A percentile compares a stretch with the other conserved stretches of the same genome.
Evolutionary conservation across 2,888 invertebrate species (phyloP).

Genomic region (Nephrotoma guestfalica): DNA sequence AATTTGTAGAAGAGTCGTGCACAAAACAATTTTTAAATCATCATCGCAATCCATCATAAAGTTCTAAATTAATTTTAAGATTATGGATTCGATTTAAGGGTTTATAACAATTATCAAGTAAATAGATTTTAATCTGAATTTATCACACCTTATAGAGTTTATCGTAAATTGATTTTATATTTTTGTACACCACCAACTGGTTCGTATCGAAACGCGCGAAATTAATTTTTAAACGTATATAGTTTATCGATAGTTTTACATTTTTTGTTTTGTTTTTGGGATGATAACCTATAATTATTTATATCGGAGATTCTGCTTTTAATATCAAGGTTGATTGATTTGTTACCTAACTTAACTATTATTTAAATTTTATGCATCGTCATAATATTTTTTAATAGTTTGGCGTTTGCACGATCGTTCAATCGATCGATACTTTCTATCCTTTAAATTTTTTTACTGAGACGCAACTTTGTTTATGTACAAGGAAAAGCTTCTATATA

Average conservation of each 20-base stretch:
- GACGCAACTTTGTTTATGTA: not conserved
- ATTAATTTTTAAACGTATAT: not conserved
- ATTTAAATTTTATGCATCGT: not conserved
- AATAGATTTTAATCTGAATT: not conserved
- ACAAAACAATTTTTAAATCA: not conserved
- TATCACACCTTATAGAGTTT: not conserved
- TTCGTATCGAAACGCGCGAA: not conserved
- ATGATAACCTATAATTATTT: not conserved
- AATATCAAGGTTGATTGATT: not conserved
- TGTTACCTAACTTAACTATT: not conserved
- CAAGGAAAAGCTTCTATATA: not conserved
- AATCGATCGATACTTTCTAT: not conserved
- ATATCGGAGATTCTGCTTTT: not conserved
- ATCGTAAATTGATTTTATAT: not conserved
- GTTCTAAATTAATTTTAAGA: not conserved
- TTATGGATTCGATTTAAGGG: not conserved
- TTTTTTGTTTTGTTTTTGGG: not conserved
- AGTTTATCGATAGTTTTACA: not conserved
- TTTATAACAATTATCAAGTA: not conserved
- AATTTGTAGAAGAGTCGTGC: not conserved
- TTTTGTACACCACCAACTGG: not conserved
- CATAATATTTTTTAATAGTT: not conserved
- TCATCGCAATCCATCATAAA: not conserved
- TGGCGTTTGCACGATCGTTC: not conserved
- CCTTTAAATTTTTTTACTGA: not conserved